Evolutionary conservation across 2,797 vertebrate genomes (phyloP), one percentile per base, ranked within the genome.

Genomic region (Acanthurus tractus): DNA sequence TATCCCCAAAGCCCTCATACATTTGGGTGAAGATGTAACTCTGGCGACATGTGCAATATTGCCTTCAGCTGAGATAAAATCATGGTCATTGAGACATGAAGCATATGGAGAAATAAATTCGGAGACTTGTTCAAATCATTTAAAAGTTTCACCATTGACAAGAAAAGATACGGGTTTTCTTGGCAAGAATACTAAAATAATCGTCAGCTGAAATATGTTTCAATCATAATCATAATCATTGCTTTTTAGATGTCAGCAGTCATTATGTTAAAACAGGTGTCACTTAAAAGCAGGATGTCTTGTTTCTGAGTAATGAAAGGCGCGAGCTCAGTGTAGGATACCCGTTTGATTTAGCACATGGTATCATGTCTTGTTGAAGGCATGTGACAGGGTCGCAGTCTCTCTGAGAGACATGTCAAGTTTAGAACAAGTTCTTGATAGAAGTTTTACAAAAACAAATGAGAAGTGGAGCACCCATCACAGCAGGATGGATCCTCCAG

Each of bases 31-130:
- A 81, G 64, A 56, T 74, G 75, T 58, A 63, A 74, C 66, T 73
- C 22, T 52, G 23, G 12, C 11, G 0, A 74, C 58, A 63, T 81
- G 20, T 76, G 78, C 15, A 48, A 20, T 49, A 40, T 50, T 20
- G 72, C 86, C 58, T 63, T 59, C 55, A 71, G 64, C 78, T 48
- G n/a, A 46, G 56, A 75, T 48, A 48, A 62, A 53, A 56, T 4
- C 0, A 53, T 45, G 65, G 63, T 76, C 54, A 78, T 45, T 53
- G 20, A 42, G 67, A 68, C 54, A 68, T n/a, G 45, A 6, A 11
- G 10, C 52, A 57, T 40, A 48, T 23, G 58, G 68, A 64, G n/a
- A 8, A 59, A 59, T 70, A 20, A 18, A 59, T 14, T 20, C 2
- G 13, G 5, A 22, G 6, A 53, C 38, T 22, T 18, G 23, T 48